These are phyloP conservation scores for Narcine bancroftii DNA, from an alignment of 2,113 vertebrate species.

Conservation along the genomic window DNA sequence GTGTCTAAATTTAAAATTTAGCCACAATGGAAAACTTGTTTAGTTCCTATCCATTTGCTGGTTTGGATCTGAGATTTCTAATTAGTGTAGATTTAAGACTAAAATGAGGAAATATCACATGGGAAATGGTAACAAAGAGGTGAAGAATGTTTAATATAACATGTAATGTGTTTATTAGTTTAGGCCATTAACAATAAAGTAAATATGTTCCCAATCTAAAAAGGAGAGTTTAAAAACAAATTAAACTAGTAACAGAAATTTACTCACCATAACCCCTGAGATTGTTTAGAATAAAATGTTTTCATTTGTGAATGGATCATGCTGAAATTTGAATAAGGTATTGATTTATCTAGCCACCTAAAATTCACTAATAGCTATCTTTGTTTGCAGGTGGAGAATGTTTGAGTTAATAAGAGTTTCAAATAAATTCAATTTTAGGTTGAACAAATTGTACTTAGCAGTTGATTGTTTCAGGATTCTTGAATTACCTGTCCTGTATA, in stretches of 20 bases:
- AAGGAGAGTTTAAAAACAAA: not conserved
- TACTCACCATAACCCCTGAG: too few species aligned
- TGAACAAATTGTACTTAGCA: too few species aligned
- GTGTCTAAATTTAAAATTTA: too few species aligned
- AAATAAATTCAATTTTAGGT: not conserved
- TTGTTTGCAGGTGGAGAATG: not conserved
- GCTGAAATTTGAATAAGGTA: not conserved
- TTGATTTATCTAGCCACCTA: not conserved
- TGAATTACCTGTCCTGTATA: too few species aligned
- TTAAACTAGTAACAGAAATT: not conserved
- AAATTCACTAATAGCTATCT: not conserved
- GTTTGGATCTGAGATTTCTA: not conserved
- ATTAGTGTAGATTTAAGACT: not conserved
- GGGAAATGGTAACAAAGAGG: not conserved
- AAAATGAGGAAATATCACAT: not conserved
- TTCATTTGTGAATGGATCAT: not conserved
- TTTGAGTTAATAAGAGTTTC: not conserved
- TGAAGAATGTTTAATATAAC: not conserved
- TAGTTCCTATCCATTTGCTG: not conserved
- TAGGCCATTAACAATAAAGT: not conserved
- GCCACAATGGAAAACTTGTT: not conserved
- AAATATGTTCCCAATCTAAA: not conserved
- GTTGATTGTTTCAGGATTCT: too few species aligned
- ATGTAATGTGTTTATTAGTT: not conserved
- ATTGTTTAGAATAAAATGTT: not conserved